These are phyloP conservation scores for Polia nebulosa DNA, from an alignment of 2,888 invertebrate species.

Conservation along the genomic window DNA sequence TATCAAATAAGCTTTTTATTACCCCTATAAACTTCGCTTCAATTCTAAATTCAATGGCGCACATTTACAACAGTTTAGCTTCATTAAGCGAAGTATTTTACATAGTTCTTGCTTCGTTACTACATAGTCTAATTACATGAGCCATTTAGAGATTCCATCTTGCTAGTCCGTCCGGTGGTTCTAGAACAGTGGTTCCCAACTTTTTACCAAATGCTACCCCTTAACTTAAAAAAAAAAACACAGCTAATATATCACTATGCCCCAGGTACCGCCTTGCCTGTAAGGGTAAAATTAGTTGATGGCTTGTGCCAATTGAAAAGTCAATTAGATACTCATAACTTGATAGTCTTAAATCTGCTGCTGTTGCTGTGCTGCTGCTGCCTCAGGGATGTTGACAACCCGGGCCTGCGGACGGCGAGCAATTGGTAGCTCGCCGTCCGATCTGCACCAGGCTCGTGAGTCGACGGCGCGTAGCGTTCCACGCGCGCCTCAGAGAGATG, in stretches of 20 bases:
- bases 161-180: neutral
- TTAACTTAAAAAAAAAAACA: neutral
- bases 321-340: neutral
- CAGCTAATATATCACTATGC: too few relatives aligned
- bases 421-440: too few relatives aligned
- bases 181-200: neutral
- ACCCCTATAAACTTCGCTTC: constrained; percentile 17
- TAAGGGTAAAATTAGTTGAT: neutral
- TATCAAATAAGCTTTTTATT: constrained; percentile 36
- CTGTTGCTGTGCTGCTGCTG: too few relatives aligned
- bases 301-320: neutral
- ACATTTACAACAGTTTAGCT: constrained; percentile 33
- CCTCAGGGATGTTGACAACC: neutral
- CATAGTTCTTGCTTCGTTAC: constrained; percentile 41
- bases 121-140: constrained; percentile 45
- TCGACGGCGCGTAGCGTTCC: too few relatives aligned
- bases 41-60: too few relatives aligned
- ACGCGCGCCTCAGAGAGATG: too few relatives aligned
- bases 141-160: constrained; percentile 43
- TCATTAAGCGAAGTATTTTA: constrained; percentile 33
- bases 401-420: too few relatives aligned
- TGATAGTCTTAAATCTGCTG: neutral
- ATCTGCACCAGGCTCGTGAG: too few relatives aligned
- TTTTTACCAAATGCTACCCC: neutral
- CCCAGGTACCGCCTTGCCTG: neutral